Evolutionary conservation across 1,140 invertebrate species (phyloP).

Genomic region (Pararge aegeria): DNA sequence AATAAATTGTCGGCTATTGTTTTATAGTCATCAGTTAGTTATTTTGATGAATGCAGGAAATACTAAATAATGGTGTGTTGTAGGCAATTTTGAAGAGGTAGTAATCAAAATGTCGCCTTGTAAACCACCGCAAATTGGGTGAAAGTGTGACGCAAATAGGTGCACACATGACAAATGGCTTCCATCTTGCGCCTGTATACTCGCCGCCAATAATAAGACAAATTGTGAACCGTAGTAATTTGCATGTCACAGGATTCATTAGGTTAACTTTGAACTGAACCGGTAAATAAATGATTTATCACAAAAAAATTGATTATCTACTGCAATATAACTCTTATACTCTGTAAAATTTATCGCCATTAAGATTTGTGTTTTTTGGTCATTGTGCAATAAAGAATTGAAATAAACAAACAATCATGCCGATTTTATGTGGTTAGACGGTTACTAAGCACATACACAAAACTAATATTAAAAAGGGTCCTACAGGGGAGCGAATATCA

Average conservation of each 20-base stretch:
- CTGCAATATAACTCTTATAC: too few relatives aligned
- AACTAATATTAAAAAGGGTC: too few relatives aligned
- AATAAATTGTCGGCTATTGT: not conserved
- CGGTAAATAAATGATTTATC: conserved; percentile 8
- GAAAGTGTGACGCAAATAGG: conserved; percentile 72
- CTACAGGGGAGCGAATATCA: too few relatives aligned
- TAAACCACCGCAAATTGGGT: conserved; percentile 61
- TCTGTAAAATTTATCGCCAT: too few relatives aligned
- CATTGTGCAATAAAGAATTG: too few relatives aligned
- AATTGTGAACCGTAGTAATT: conserved; percentile 60
- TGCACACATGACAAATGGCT: conserved; percentile 65
- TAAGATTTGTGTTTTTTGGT: too few relatives aligned
- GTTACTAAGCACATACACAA: too few relatives aligned
- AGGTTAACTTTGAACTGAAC: conserved; percentile 5
- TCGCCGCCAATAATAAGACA: conserved; percentile 45
- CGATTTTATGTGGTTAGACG: too few relatives aligned
- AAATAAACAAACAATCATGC: too few relatives aligned
- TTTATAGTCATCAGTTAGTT: not conserved
- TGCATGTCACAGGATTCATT: conserved; percentile 42
- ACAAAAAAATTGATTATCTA: not conserved
- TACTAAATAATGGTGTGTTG: conserved; percentile 18
- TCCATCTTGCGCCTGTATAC: conserved; percentile 44
- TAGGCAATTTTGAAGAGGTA: conserved; percentile 45
- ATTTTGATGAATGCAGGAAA: conserved; percentile 10
- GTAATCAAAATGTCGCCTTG: conserved; percentile 62